Percentiles rank a stretch among this genome's conserved stretches.
Conservation (phyloP, 92 coral and sea anemone species). For the Porites cylindrica region DNA sequence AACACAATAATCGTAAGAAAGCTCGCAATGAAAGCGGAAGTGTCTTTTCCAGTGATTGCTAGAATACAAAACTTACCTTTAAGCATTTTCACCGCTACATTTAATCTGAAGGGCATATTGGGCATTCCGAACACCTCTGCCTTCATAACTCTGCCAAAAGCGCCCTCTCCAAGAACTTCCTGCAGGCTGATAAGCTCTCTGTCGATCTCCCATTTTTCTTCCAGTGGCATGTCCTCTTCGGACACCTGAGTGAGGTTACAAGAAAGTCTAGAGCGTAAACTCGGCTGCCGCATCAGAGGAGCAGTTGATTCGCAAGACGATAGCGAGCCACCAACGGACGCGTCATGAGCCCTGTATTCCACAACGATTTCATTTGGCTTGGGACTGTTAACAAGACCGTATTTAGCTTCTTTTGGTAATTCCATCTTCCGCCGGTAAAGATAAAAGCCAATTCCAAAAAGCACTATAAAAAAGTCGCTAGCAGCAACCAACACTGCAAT, state of each 20-base stretch:
- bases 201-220: constrained; percentile 95
- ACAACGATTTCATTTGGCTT: constrained; percentile 47
- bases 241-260: constrained; percentile 92
- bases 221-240: constrained; percentile 83
- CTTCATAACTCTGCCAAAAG: constrained; percentile 94
- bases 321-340: constrained; percentile 72
- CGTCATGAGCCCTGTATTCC: constrained; percentile 67
- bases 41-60: not conserved
- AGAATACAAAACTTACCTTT: constrained; percentile 73
- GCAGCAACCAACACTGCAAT: not conserved
- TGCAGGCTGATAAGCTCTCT: constrained; percentile 77
- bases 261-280: constrained; percentile 7
- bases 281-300: constrained; percentile 69
- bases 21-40: not conserved
- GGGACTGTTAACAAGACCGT: not conserved
- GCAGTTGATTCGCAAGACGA: constrained; percentile 79
- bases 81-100: constrained; percentile 96
- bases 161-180: constrained; percentile 96
- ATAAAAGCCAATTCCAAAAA: not conserved
- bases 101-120: constrained; percentile 57
- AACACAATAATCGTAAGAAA: not conserved
- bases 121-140: constrained; percentile 89
- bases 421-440: constrained; percentile 8
- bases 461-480: not conserved
- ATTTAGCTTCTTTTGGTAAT: constrained; percentile 19